Conservation (phyloP, 30 jellyfish, hydroid and myxozoan species). For the Pelagia noctiluca region DNA sequence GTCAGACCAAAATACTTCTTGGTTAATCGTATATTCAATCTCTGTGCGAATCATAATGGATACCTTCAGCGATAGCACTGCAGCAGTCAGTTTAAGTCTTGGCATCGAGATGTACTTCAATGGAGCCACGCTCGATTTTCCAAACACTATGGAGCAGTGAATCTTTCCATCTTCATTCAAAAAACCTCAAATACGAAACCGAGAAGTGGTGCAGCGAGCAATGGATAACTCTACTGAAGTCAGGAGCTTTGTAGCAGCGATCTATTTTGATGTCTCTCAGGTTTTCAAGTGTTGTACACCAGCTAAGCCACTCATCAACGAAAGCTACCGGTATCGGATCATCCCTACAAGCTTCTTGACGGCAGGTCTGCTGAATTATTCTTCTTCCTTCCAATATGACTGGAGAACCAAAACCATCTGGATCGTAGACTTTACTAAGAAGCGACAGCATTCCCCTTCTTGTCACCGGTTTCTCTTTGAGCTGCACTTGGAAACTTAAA, state of each 20-base stretch:
- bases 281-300: not conserved
- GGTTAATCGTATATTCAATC: not conserved
- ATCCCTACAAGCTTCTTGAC: not conserved
- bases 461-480: slow-evolving; percentile 18
- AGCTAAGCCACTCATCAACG: slow-evolving; percentile 14
- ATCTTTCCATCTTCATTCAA: slow-evolving; percentile 7
- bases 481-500: not conserved
- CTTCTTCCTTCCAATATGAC: slow-evolving; percentile 12
- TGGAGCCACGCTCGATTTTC: slow-evolving; percentile 48
- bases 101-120: slow-evolving; percentile 30
- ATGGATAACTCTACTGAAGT: slow-evolving; percentile 4
- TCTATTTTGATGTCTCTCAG: slow-evolving; percentile 7
- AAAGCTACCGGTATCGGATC: slow-evolving; percentile 21
- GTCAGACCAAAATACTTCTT: slow-evolving; percentile 32
- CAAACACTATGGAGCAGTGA: slow-evolving; percentile 25
- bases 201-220: slow-evolving; percentile 27
- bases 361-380: slow-evolving; percentile 7
- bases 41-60: not conserved
- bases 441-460: slow-evolving; percentile 48
- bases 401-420: slow-evolving; percentile 30
- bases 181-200: slow-evolving; percentile 11
- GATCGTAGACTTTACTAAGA: slow-evolving; percentile 32
- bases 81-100: slow-evolving; percentile 43
- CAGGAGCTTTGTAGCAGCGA: slow-evolving; percentile 18
- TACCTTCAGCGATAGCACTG: slow-evolving; percentile 19